Evolutionary conservation across 2,888 invertebrate genomes (phyloP), one percentile per base, ranked within the genome.

Genomic region (Ectemnius cavifrons): DNA sequence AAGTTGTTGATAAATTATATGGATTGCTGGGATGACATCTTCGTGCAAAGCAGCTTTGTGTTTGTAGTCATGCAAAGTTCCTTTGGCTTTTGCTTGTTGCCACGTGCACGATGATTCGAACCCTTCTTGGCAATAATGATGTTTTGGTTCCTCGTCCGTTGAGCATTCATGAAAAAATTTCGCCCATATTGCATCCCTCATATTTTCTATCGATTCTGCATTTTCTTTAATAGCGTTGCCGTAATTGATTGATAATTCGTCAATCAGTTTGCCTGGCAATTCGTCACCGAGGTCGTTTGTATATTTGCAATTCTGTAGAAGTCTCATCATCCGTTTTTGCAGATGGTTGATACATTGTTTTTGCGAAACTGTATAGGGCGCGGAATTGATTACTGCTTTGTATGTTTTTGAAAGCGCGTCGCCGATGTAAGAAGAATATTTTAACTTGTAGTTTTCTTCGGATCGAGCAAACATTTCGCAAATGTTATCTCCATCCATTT

Each of bases 401-500:
- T 73, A 81, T 8, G 82, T 78, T 67, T 82, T 77, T 18, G 71
- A 69, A 57, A 78, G 75, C n/a, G 72, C 73, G 70, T 79, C 79
- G 16, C 80, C 77, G 16, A 83, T 77, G 23, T 81, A 82, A 46
- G 68, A 69, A 46, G 57, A 45, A 47, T 79, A 81, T 52, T 67
- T 69, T 1, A 78, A 68, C 8, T 28, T 49, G 56, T 78, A 67
- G 20, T 68, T 66, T 28, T 68, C 62, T 70, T 75, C 68, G 23
- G 82, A 81, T 13, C 78, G 73, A 27, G 57, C 56, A 23, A 81
- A 83, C 68, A 77, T 84, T 79, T 79, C 76, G 20, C 77, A 59
- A 56, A 82, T 72, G 23, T 78, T 70, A 63, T 78, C 71, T 27
- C 78, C 82, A 68, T 84, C 79, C 79, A 81, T 81, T 63, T 82